Base-by-base conservation (phyloP, 2,797 vertebrate species). In the Micrastur ruficollis region DNA sequence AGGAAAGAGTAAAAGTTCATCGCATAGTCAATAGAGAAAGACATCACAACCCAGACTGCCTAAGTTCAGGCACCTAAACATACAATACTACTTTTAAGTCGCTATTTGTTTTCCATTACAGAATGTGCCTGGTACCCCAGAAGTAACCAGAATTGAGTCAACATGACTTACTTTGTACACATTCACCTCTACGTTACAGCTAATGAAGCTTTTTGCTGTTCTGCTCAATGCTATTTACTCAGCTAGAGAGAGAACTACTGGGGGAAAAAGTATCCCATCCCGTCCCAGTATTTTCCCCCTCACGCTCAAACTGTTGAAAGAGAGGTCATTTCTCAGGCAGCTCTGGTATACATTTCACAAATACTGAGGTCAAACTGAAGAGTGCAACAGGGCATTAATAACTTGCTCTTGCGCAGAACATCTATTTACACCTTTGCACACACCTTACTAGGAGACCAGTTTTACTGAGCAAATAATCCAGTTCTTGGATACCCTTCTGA, bases 241-340 rank as follows among this genome's bases (percentile, higher is more conserved):
- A 86, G 40, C 44, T 26, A 42, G 15, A 81, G 12, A 67, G 5
- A 79, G 36, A 86, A 76, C 44, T 38, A 29, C 34, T 3, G 4
- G 8, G 11, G 9, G 27, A 38, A 46, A 76, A 49, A 65, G 38
- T 11, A 56, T 34, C 23, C 62, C 1, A 0, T 5, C 25, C 52
- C 1, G 0, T 13, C 27, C n/a, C 34, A 0, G 0, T n/a, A 47
- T 63, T 53, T n/a, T 80, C 6, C 22, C 34, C 38, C 17, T 25
- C 32, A 8, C 0, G 0, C 58, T 34, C 29, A 72, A 46, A 62
- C 15, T 79, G 31, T 26, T 71, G 36, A 49, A 76, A 80, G 12
- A 42, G 14, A 1, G 3, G 9, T 2, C 34, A 16, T 26, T 81
- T 86, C 73, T 81, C 47, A 65, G 13, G 44, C 31, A 72, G 55